A percentile compares a stretch with the other conserved stretches of the same genome.
phyloP scores from a whole-genome alignment of 2,797 vertebrate genomes.

The Spheniscus humboldti region DNA sequence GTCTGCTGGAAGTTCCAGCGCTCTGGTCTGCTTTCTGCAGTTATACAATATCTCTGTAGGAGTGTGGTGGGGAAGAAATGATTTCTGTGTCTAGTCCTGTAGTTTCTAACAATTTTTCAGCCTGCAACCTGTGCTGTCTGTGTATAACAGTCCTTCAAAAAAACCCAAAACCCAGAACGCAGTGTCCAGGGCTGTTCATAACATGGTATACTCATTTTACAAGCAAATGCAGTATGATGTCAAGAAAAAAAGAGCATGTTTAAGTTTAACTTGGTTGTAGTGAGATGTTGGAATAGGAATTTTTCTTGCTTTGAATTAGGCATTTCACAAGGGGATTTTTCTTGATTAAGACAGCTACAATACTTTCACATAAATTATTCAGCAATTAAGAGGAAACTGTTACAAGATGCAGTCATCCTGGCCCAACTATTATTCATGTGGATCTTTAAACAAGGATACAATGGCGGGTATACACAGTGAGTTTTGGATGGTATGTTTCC shows the following conservation, averaged over 20 bases:
- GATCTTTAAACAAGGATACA: neutral
- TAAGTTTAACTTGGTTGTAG: neutral
- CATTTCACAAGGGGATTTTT: constrained; percentile 23
- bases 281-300: neutral
- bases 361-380: constrained; percentile 72
- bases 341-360: constrained; percentile 70
- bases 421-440: neutral
- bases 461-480: neutral
- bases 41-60: neutral
- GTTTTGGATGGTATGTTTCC: neutral
- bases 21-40: neutral
- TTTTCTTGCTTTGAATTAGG: constrained; percentile 11
- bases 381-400: constrained; percentile 55
- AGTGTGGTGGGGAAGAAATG: neutral
- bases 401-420: constrained; percentile 37
- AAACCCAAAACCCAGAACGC: neutral
- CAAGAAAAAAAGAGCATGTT: neutral
- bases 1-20: neutral
- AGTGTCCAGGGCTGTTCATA: neutral
- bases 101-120: neutral
- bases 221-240: neutral
- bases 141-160: neutral
- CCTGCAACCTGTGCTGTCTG: neutral
- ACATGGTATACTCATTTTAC: neutral
- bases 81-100: neutral